Base-by-base conservation (phyloP, 2,888 invertebrate species). In the Epistrophella euchroma region DNA sequence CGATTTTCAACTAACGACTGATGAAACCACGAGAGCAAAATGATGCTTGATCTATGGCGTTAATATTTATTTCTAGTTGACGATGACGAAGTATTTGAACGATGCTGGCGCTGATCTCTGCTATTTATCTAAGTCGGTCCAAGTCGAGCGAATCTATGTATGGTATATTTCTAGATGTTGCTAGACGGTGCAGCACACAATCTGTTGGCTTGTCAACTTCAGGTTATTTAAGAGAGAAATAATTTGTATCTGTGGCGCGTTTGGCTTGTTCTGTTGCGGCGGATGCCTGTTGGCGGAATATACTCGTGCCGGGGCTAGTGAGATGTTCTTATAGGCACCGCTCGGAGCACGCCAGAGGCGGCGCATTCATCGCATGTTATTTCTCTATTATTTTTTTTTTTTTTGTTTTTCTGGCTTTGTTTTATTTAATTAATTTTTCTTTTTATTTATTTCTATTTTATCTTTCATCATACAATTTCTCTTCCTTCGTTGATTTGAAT, bases 281-380 rank as follows among this genome's bases (percentile, higher is more conserved):
- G 81, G 73, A 77, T 82, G 86, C 64, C 82, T 82, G 56, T 64
- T 58, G 11, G 82, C 60, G 74, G 70, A 86, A 86, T 86, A 86
- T 86, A 60, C 74, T 72, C 74, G 70, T 70, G 76, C 45, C 66
- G 71, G 28, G 62, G 81, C 43, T 64, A 71, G 86, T 77, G 64
- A 74, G 86, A 82, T 81, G 86, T 81, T 86, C 86, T 86, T 86
- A 86, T 86, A 86, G 85, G 82, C 80, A 71, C 40, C 79, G 83
- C 15, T 47, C 40, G 40, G 82, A 73, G 52, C 82, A 74, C 55
- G 28, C 71, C 58, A 58, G 37, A 58, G 72, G 58, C 68, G 50
- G 50, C 66, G 47, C 62, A 75, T 72, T 76, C 75, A 64, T 70
- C 55, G 68, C 15, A 35, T 77, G 55, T 60, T 77, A 6, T 62